Evolutionary conservation across 2,888 invertebrate genomes (phyloP), one percentile per base, ranked within the genome.

Genomic region (Dynastes grantii): DNA sequence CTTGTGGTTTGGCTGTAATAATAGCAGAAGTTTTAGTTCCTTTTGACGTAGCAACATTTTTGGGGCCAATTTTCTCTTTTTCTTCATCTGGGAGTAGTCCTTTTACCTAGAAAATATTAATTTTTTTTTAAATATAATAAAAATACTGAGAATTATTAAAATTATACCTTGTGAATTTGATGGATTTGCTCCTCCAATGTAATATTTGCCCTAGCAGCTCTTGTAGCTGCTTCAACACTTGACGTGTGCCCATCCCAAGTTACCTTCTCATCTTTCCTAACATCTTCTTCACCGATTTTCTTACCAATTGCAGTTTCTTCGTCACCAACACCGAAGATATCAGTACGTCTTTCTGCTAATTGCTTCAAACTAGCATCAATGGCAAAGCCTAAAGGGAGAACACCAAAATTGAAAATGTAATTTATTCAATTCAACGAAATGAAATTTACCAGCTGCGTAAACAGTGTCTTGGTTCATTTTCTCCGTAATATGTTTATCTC

Each of bases 261-360:
- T 16, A 97, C 97, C 84, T 96, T 93, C 87, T 97, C 97, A 85
- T 97, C 96, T 83, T 96, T 95, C 82, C 93, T 92, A 51, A 92
- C 92, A 88, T 96, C 96, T 82, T 93, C 93, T 87, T 97, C 97
- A 1, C 97, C 97, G 80, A 98, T 95, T 91, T 99, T 99, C 90
- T 98, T 98, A 91, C 99, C 99, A 87, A 99, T 99, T 32, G 97
- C 97, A 0, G 99, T 98, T 91, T 99, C 99, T 88, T 99, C 98
- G 88, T 97, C 97, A 78, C 99, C 99, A 81, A 97, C 96, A 90
- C 99, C 99, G 90, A 99, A 99, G 89, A 99, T 99, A 92, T 99
- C 99, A 0, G 99, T 99, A 94, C 99, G 97, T 83, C 99, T 93
- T 88, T 99, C 99, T 0, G 99, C 99, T 85, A 99, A 91, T 87